Evolutionary conservation across 2,113 vertebrate genomes (phyloP).

Genomic region (Tympanuchus pallidicinctus): DNA sequence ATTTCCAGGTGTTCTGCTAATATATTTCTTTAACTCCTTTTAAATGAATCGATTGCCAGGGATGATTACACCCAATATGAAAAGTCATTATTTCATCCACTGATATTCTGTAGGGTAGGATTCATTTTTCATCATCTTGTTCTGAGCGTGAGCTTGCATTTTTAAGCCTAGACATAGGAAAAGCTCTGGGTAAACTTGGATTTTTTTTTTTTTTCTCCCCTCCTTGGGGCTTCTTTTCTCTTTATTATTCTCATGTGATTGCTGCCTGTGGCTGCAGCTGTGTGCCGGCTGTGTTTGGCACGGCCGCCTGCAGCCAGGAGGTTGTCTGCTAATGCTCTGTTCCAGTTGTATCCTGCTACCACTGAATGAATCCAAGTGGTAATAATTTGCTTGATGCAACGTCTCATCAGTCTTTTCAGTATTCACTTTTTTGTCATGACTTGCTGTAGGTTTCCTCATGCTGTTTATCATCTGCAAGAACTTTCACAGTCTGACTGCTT

Average conservation of each 20-base stretch:
- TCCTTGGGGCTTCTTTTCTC: neutral
- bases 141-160: neutral
- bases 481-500: neutral
- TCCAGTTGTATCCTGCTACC: neutral
- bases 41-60: neutral
- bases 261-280: constrained; percentile 39
- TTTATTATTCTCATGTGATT: constrained; percentile 44
- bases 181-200: neutral
- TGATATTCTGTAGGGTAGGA: neutral
- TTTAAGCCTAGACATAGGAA: neutral
- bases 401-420: neutral
- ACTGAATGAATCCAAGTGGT: neutral
- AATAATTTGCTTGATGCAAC: neutral
- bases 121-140: neutral
- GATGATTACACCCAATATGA: neutral
- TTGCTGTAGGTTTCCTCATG: neutral
- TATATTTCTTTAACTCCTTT: neutral
- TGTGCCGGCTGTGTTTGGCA: constrained; percentile 25
- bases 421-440: neutral
- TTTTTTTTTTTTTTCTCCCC: neutral
- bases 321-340: neutral
- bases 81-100: neutral
- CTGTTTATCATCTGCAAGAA: neutral
- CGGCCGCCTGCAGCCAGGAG: neutral
- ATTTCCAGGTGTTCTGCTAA: neutral